Evolutionary conservation across 2,113 vertebrate species (phyloP).

Genomic region (Craseonycteris thonglongyai): DNA sequence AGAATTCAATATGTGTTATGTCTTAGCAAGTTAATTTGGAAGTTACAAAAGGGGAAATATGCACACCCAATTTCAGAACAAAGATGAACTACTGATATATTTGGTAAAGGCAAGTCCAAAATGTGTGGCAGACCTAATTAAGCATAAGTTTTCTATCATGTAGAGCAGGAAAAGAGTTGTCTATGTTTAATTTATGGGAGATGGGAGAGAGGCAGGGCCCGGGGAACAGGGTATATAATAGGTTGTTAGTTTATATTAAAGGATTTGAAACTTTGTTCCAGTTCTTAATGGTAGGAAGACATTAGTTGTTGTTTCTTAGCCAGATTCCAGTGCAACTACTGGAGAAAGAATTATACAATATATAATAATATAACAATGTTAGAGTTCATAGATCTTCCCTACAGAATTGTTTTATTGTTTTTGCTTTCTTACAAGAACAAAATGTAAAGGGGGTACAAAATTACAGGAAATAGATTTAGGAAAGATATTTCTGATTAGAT

Average conservation of each 20-base stretch:
- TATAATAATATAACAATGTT: background rate
- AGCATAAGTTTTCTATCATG: slow-evolving; percentile 27
- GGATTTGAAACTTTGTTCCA: background rate
- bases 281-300: background rate
- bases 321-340: background rate
- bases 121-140: slow-evolving; percentile 1
- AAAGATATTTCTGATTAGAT: slow-evolving; percentile 24
- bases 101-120: slow-evolving; percentile 30
- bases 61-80: slow-evolving; percentile 43
- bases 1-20: slow-evolving; percentile 8
- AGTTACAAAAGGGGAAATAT: background rate
- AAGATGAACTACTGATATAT: slow-evolving; percentile 23
- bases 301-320: slow-evolving; percentile 16
- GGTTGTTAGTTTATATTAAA: background rate
- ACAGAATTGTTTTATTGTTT: slow-evolving; percentile 18
- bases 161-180: background rate
- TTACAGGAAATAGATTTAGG: slow-evolving; percentile 19
- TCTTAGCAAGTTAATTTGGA: slow-evolving; percentile 30
- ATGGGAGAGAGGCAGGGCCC: rapidly evolving
- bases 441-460: background rate
- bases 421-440: background rate
- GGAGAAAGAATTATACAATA: background rate
- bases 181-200: background rate
- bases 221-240: background rate
- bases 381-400: background rate